Conservation (phyloP, 2,113 vertebrate species). For the Microcebus griseorufus region DNA sequence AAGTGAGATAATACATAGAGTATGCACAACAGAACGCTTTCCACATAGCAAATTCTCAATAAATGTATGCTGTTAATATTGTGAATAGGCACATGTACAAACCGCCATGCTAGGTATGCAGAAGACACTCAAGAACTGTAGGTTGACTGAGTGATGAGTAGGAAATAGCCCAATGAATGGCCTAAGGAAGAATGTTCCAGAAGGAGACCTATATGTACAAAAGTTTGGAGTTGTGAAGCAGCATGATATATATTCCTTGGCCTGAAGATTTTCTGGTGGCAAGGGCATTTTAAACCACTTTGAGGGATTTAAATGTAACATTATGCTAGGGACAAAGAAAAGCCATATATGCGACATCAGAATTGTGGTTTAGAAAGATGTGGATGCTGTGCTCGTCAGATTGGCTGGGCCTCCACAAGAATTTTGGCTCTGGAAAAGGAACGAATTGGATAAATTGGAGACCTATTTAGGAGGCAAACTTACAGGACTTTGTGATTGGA, state of each 20-base stretch:
- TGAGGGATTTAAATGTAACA: neutral
- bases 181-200: neutral
- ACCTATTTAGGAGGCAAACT: neutral
- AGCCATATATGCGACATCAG: neutral
- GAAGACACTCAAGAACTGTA: neutral
- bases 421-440: neutral
- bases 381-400: neutral
- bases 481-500: neutral
- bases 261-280: neutral
- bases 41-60: neutral
- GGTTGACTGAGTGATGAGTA: neutral
- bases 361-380: neutral
- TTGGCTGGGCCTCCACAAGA: neutral
- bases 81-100: neutral
- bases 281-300: neutral
- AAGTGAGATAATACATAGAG: neutral
- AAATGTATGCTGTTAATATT: neutral
- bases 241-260: neutral
- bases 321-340: neutral
- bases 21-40: neutral
- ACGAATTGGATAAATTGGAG: neutral
- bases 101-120: neutral
- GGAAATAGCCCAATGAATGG: neutral
- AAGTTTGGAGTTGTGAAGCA: neutral
- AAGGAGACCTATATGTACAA: neutral